Percentiles rank a stretch among this genome's conserved stretches.
phyloP scores from a whole-genome alignment of 2,113 vertebrate species.

The Strigops habroptila region DNA sequence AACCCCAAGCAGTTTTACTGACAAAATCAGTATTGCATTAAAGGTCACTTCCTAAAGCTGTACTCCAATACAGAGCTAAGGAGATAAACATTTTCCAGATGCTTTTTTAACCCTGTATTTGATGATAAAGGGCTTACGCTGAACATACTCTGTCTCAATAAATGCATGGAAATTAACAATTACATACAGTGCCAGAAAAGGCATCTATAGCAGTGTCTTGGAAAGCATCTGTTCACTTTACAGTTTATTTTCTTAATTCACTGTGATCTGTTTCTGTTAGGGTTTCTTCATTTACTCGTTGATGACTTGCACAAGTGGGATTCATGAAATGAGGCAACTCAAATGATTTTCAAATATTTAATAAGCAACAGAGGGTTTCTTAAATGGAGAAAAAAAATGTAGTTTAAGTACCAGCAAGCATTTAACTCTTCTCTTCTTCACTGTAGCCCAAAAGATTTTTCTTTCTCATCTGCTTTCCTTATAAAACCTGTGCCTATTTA shows the following conservation, averaged over 20 bases:
- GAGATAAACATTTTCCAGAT: not conserved
- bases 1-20: not conserved
- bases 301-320: not conserved
- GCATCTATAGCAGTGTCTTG: not conserved
- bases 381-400: not conserved
- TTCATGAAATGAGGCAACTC: not conserved
- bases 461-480: not conserved
- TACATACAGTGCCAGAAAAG: not conserved
- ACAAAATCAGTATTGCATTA: not conserved
- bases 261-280: not conserved
- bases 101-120: not conserved
- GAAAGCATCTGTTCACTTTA: not conserved
- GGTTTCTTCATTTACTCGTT: not conserved
- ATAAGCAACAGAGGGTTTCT: not conserved
- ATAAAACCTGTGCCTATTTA: not conserved
- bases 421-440: not conserved
- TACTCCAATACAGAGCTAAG: not conserved
- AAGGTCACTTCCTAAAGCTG: not conserved
- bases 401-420: not conserved
- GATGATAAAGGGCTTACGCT: not conserved
- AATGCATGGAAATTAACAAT: not conserved
- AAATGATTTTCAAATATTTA: not conserved
- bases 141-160: not conserved
- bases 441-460: not conserved
- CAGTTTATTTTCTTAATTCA: not conserved